Percentiles rank a stretch among this genome's conserved stretches.
phyloP scores from a whole-genome alignment of 2,797 vertebrate genomes.

The Danio aesculapii region DNA sequence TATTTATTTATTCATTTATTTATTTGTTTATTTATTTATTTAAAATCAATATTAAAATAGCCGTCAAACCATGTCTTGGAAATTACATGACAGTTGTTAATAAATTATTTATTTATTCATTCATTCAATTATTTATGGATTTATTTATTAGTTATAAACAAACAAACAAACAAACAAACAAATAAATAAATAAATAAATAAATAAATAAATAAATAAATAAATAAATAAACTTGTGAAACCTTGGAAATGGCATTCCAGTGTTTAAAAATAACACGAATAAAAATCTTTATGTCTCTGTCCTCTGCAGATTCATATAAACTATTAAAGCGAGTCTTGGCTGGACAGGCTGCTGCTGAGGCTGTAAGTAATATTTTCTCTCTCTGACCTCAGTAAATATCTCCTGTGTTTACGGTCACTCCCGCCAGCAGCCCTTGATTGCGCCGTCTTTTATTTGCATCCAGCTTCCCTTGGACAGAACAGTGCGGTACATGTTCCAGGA shows the following conservation, averaged over 20 bases:
- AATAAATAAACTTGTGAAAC: too few relatives aligned
- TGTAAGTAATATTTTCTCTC: background rate
- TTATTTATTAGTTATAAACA: too few relatives aligned
- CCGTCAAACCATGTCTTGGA: too few relatives aligned
- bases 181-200: too few relatives aligned
- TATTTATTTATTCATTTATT: too few relatives aligned
- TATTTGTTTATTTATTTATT: too few relatives aligned
- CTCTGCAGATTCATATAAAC: background rate
- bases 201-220: too few relatives aligned
- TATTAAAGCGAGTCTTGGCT: background rate
- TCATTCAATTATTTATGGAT: too few relatives aligned
- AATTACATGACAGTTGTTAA: too few relatives aligned
- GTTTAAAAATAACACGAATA: background rate
- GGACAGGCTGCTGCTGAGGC: background rate
- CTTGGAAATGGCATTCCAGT: background rate
- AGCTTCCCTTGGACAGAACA: slow-evolving; percentile 55
- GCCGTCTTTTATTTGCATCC: slow-evolving; percentile 56
- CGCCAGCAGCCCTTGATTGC: slow-evolving; percentile 18
- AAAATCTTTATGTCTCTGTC: background rate
- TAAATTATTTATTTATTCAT: too few relatives aligned
- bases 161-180: too few relatives aligned
- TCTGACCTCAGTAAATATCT: slow-evolving; percentile 18
- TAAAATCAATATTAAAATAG: too few relatives aligned
- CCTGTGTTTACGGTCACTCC: slow-evolving; percentile 2
- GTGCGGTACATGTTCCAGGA: slow-evolving; percentile 63